Conservation (phyloP, 2,113 vertebrate species). For the Gymnobelideus leadbeateri region DNA sequence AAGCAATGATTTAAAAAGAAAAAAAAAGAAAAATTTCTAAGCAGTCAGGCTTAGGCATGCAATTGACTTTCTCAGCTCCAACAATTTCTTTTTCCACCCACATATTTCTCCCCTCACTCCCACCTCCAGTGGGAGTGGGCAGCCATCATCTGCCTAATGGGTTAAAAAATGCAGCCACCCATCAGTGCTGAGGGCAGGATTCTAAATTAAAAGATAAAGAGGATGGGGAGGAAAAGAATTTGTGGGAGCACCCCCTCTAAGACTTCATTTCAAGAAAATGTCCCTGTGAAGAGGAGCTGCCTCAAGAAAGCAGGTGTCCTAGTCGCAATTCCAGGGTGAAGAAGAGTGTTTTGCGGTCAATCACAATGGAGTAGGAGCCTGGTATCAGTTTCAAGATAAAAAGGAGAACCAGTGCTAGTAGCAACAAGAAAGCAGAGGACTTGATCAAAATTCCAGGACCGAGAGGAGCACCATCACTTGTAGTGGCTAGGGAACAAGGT, state of each 20-base stretch:
- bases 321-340: not conserved
- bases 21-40: constrained; percentile 15
- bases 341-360: not conserved
- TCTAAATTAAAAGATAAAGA: not conserved
- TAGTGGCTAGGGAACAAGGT: not conserved
- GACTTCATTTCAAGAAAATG: not conserved
- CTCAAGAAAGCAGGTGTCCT: not conserved
- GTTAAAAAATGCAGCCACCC: not conserved
- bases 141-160: not conserved
- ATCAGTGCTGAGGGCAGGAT: not conserved
- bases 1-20: constrained; percentile 63
- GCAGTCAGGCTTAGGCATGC: not conserved
- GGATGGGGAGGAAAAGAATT: not conserved
- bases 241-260: not conserved
- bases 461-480: not conserved
- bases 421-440: not conserved
- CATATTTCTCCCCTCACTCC: not conserved
- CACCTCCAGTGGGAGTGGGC: not conserved
- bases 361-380: not conserved
- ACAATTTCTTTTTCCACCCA: not conserved
- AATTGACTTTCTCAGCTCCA: constrained; percentile 14
- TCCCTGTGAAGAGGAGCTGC: not conserved
- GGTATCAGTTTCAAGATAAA: not conserved
- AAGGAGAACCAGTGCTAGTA: not conserved
- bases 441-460: not conserved